Evolutionary conservation across 2,797 vertebrate genomes (phyloP), one percentile per base, ranked within the genome.

Genomic region (Thamnophis elegans): DNA sequence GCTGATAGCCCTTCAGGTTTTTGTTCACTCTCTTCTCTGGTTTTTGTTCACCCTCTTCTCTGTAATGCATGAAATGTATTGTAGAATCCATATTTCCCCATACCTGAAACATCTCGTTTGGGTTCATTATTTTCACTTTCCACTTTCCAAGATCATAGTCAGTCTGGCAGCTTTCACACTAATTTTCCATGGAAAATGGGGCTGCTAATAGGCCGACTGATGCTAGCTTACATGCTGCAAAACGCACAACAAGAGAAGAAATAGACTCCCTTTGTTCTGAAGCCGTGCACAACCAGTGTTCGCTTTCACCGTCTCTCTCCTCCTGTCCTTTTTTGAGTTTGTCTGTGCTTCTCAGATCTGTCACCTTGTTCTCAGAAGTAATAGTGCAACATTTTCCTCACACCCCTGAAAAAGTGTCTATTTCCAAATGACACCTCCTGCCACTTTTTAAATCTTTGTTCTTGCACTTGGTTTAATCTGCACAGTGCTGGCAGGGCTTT

Each of bases 81-180:
- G 51, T 42, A 22, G 78, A 91, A 60, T 59, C 14, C 87, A 90
- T 92, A 55, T n/a, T 93, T 87, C 28, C 20, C 28, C 22, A 85
- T 88, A 88, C 56, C 47, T 32, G 25, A 54, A 56, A 91, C 55
- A 60, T 56, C 22, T 88, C 18, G 60, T 60, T 86, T 65, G 55
- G 36, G 54, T 86, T 32, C 13, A 16, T 89, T 68, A 89, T 82
- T 92, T 88, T 28, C 58, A 32, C 85, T 1, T 0, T 42, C 13
- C 51, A 11, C 2, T 56, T 51, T 51, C 47, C 51, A 47, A 86
- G 78, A 47, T 91, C 85, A 36, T 0, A 0, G 89, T 88, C 88
- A 92, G 55, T 36, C 92, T 32, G 53, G 8, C n/a, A 62, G 59
- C 36, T 2, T 90, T 92, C 12, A 36, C 68, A 91, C 13, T 89